A percentile compares a stretch with the other conserved stretches of the same genome.
Evolutionary conservation across 1,140 invertebrate genomes (phyloP).

Genomic region (Capitella teleta): DNA sequence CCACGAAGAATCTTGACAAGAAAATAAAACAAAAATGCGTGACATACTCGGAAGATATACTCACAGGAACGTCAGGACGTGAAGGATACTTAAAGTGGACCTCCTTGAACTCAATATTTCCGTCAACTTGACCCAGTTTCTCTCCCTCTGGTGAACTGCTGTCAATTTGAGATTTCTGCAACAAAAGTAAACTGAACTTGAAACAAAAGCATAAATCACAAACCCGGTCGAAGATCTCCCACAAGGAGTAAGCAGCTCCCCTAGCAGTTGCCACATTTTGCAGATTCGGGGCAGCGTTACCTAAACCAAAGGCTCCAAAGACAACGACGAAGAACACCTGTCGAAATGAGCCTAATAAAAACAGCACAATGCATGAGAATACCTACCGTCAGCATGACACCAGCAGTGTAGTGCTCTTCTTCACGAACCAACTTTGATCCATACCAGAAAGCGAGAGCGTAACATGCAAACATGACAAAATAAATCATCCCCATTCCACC

Average conservation of each 20-base stretch:
- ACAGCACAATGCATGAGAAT: too few species aligned
- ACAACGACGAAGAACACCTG: constrained; percentile 52
- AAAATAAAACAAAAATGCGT: too few species aligned
- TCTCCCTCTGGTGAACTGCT: constrained; percentile 13
- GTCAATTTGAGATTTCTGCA: constrained; percentile 13
- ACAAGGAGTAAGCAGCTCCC: constrained; percentile 10
- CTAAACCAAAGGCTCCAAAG: constrained; percentile 70
- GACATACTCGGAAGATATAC: too few species aligned
- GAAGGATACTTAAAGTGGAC: constrained; percentile 77
- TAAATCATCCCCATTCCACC: constrained; percentile 49
- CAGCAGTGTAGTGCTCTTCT: constrained; percentile 2
- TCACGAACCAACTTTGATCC: constrained; percentile 24
- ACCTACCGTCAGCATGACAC: constrained; percentile 8
- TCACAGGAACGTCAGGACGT: constrained; percentile 49
- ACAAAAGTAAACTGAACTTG: too few species aligned
- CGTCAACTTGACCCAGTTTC: constrained; percentile 4
- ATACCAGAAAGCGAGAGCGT: constrained; percentile 48
- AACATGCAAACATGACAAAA: constrained; percentile 48
- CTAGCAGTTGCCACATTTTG: constrained; percentile 42
- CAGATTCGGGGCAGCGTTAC: constrained; percentile 68
- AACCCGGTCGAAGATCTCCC: constrained; percentile 29
- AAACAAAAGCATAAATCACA: constrained; percentile 43
- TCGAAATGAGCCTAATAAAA: too few species aligned
- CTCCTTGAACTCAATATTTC: constrained; percentile 60
- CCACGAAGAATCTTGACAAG: constrained; percentile 42